These are phyloP conservation scores for Ophion costatus DNA, from an alignment of 2,888 invertebrate genomes.

Conservation along the genomic window DNA sequence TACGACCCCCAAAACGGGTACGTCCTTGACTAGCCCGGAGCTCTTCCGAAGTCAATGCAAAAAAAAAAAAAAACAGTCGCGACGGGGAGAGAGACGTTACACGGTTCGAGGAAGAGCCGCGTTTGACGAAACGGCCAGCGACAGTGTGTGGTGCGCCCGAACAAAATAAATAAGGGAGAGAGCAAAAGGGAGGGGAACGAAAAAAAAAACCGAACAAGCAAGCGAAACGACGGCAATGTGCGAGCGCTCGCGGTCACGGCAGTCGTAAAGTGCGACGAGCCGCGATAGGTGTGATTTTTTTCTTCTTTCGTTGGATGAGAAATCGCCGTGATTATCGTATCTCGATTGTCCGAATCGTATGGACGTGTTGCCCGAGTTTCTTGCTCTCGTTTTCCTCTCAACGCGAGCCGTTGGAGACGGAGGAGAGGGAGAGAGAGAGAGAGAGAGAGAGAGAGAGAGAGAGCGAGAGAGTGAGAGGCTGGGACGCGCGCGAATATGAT, in stretches of 20 bases:
- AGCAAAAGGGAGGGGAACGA: not conserved
- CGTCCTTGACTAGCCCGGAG: slow-evolving; percentile 45
- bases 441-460: not conserved
- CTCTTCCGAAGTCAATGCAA: not conserved
- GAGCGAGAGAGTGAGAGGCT: not conserved
- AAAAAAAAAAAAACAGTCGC: slow-evolving; percentile 1
- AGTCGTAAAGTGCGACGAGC: slow-evolving; percentile 14
- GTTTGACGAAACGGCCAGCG: not conserved
- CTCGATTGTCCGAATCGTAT: not conserved
- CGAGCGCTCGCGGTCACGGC: not conserved
- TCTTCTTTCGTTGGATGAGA: not conserved
- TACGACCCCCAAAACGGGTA: slow-evolving; percentile 48
- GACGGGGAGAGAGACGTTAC: slow-evolving; percentile 31
- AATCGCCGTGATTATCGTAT: slow-evolving; percentile 15
- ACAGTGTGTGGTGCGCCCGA: slow-evolving; percentile 4
- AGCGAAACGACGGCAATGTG: not conserved
- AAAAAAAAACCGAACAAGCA: not conserved
- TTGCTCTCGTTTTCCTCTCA: not conserved
- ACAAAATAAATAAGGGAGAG: not conserved
- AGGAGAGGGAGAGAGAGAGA: not conserved
- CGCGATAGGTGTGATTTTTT: not conserved
- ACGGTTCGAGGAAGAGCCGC: not conserved
- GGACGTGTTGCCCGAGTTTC: not conserved
- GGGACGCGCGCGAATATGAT: not conserved
- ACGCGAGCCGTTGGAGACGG: not conserved